Evolutionary conservation across 2,113 vertebrate species (phyloP).

Genomic region (Odocoileus hemionus): DNA sequence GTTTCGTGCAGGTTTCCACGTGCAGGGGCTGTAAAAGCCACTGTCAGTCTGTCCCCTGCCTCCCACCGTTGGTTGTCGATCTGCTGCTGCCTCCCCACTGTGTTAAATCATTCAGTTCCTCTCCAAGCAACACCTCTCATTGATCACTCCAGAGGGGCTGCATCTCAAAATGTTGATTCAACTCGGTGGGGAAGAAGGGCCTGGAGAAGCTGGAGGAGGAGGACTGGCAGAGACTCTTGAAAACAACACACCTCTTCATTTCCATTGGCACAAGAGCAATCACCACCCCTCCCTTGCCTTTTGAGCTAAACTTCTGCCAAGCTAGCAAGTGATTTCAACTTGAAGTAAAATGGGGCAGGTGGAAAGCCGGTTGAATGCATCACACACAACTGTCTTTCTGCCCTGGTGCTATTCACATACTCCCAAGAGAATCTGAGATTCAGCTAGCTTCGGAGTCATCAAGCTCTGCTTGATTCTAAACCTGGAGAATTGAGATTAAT

Average conservation of each 20-base stretch:
- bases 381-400: not conserved
- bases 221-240: not conserved
- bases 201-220: not conserved
- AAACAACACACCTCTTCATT: not conserved
- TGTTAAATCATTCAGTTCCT: slow-evolving; percentile 27
- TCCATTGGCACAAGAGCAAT: slow-evolving; percentile 17
- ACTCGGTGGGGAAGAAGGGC: slow-evolving; percentile 19
- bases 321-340: not conserved
- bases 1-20: not conserved
- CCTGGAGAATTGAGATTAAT: slow-evolving; percentile 53
- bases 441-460: slow-evolving; percentile 17
- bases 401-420: not conserved
- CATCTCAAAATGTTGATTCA: slow-evolving; percentile 58
- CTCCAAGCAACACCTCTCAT: slow-evolving; percentile 5
- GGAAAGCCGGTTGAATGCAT: not conserved
- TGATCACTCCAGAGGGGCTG: slow-evolving; percentile 6
- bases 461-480: slow-evolving; percentile 41
- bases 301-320: not conserved
- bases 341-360: slow-evolving; percentile 25
- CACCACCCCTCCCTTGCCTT: not conserved
- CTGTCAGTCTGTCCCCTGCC: not conserved
- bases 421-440: slow-evolving; percentile 2
- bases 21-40: not conserved
- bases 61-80: not conserved
- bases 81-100: slow-evolving; percentile 26